Conservation (phyloP, 2,888 invertebrate genomes). For the Dryobotodes eremita region DNA sequence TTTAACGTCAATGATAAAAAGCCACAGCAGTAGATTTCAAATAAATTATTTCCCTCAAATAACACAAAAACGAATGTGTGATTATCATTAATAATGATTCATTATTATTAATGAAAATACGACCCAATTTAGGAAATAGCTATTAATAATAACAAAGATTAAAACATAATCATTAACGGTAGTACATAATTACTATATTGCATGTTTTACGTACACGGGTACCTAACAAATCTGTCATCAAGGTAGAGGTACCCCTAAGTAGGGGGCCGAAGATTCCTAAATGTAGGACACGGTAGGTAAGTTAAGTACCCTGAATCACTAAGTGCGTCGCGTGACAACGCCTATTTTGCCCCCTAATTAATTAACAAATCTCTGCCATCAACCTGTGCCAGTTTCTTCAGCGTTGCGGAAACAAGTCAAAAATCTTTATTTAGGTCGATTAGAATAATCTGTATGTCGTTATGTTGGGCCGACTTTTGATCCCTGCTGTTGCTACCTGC, state of each 20-base stretch:
- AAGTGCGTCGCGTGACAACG: slow-evolving; percentile 81
- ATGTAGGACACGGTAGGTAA: slow-evolving; percentile 74
- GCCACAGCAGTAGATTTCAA: neutral
- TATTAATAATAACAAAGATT: slow-evolving; percentile 1
- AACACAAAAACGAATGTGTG: neutral
- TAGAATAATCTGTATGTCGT: slow-evolving; percentile 62
- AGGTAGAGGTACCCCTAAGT: slow-evolving; percentile 38
- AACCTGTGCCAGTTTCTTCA: slow-evolving; percentile 81
- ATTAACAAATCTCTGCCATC: slow-evolving; percentile 85
- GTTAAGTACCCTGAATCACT: slow-evolving; percentile 74
- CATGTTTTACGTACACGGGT: slow-evolving; percentile 50
- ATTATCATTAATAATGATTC: too few relatives aligned
- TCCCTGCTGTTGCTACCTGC: slow-evolving; percentile 13
- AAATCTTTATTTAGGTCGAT: slow-evolving; percentile 67
- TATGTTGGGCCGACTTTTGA: slow-evolving; percentile 37
- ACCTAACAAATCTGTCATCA: slow-evolving; percentile 45
- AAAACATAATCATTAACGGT: neutral
- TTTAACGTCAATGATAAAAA: neutral
- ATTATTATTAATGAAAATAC: neutral
- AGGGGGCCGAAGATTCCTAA: slow-evolving; percentile 67
- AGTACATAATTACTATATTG: slow-evolving; percentile 60
- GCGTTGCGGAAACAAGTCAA: slow-evolving; percentile 69
- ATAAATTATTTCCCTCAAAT: neutral
- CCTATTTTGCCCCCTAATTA: slow-evolving; percentile 84
- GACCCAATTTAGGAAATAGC: neutral